Evolutionary conservation across 2,797 vertebrate species (phyloP).

Genomic region (Balearica regulorum): DNA sequence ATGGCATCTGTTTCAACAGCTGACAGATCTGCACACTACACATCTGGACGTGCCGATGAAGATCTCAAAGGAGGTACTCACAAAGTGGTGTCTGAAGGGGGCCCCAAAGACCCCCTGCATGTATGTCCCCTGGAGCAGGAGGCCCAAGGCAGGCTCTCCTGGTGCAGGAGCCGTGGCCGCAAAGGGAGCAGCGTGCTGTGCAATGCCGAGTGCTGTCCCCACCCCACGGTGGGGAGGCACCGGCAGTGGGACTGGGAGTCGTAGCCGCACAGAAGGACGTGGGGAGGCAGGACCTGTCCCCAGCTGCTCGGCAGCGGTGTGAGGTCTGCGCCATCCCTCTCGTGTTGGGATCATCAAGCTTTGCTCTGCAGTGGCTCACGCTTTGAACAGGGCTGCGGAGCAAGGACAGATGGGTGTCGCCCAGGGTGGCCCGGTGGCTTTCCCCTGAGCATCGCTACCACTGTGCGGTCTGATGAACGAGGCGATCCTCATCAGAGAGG

Average conservation of each 20-base stretch:
- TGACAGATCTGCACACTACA: background rate
- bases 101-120: accelerated
- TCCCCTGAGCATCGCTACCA: background rate
- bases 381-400: background rate
- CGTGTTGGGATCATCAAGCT: background rate
- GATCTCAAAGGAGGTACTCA: background rate
- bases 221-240: accelerated
- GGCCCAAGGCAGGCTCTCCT: background rate
- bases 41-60: background rate
- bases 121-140: background rate
- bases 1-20: background rate
- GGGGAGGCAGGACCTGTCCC: background rate
- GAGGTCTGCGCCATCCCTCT: background rate
- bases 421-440: background rate
- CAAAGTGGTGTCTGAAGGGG: background rate
- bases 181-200: accelerated
- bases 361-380: background rate
- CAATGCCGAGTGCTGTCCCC: too few species aligned
- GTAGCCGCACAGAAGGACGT: accelerated
- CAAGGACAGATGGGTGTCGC: background rate
- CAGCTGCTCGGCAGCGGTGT: background rate
- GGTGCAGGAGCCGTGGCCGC: accelerated
- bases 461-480: background rate
- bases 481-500: background rate
- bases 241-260: background rate